A percentile compares a stretch with the other conserved stretches of the same genome.
These are phyloP conservation scores for Tadarida brasiliensis DNA, from an alignment of 2,797 vertebrate genomes.

Conservation along the genomic window DNA sequence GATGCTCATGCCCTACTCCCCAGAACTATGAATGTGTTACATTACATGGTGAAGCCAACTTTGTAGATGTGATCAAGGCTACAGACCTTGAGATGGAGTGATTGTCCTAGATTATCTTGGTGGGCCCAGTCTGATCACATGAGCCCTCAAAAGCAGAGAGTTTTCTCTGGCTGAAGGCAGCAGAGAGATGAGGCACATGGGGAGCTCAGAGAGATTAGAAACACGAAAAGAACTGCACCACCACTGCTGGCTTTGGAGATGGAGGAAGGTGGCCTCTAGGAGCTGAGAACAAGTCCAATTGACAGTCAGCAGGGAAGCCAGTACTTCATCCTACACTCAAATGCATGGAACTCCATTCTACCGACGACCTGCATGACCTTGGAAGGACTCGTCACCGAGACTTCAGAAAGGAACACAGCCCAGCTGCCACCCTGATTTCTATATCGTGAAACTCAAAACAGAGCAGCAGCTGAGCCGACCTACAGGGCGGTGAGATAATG, in stretches of 20 bases:
- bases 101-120: background rate
- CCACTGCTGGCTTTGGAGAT: background rate
- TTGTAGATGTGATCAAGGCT: background rate
- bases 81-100: background rate
- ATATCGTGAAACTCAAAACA: background rate
- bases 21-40: background rate
- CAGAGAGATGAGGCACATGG: background rate
- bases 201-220: background rate
- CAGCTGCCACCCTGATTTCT: background rate
- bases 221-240: background rate
- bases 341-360: background rate
- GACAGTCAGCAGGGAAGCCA: background rate
- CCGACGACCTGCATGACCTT: background rate
- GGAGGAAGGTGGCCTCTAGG: background rate
- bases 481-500: background rate
- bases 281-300: background rate
- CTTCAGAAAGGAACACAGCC: background rate
- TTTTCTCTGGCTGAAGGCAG: background rate
- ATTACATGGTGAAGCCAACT: background rate
- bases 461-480: background rate
- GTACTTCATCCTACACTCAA: background rate
- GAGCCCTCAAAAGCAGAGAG: background rate
- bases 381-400: background rate
- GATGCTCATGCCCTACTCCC: background rate
- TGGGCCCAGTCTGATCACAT: background rate